These are phyloP conservation scores for Drosophila ogumai DNA, from an alignment of 1,140 invertebrate genomes.

Conservation along the genomic window DNA sequence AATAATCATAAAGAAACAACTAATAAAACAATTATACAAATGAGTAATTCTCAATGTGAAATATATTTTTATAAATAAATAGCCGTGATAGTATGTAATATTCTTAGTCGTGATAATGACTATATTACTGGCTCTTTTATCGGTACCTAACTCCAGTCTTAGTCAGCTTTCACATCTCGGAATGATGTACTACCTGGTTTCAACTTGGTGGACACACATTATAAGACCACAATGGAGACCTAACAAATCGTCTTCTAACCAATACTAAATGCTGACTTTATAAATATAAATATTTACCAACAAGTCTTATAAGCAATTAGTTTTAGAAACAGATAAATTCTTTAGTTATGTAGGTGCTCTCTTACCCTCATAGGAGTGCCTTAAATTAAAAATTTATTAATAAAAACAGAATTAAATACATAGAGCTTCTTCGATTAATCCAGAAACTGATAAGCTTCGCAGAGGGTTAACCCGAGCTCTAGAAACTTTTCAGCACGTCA, in stretches of 20 bases:
- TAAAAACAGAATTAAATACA: too few relatives aligned
- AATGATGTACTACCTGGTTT: constrained; percentile 1
- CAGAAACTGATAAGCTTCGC: background rate
- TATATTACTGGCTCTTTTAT: background rate
- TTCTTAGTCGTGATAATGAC: background rate
- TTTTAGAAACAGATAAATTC: background rate
- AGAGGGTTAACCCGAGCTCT: background rate
- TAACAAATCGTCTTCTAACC: too few relatives aligned
- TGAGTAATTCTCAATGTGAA: background rate
- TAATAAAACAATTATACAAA: background rate
- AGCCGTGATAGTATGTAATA: too few relatives aligned
- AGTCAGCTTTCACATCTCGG: background rate
- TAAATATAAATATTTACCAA: background rate
- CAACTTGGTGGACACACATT: background rate
- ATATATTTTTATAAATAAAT: background rate
- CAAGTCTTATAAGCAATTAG: background rate
- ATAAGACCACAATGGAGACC: background rate
- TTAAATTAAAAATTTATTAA: too few relatives aligned
- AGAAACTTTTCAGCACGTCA: background rate
- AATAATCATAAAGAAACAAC: background rate
- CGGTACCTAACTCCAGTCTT: background rate
- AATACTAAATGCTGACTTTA: too few relatives aligned
- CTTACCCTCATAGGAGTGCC: too few relatives aligned
- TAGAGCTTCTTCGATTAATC: background rate
- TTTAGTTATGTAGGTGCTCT: background rate